Evolutionary conservation across 2,113 vertebrate species (phyloP).

Genomic region (Symphodus melops): DNA sequence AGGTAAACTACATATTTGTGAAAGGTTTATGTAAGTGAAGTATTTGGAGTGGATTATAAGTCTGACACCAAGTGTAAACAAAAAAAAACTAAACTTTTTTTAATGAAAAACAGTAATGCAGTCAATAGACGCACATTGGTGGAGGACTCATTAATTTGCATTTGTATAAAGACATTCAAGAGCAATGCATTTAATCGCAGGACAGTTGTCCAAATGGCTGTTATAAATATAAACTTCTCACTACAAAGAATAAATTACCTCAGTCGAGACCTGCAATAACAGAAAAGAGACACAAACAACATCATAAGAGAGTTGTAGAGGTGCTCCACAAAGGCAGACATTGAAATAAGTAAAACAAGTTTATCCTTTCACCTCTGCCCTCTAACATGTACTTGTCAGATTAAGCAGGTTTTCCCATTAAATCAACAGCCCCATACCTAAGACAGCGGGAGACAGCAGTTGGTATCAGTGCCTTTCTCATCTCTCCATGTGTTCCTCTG

Average conservation of each 20-base stretch:
- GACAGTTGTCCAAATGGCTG: not conserved
- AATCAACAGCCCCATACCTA: conserved; percentile 39
- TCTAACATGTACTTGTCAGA: conserved; percentile 37
- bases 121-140: not conserved
- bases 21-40: not conserved
- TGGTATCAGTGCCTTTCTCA: conserved; percentile 17
- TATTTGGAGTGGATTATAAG: not conserved
- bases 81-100: conserved; percentile 1
- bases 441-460: conserved; percentile 40
- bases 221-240: too few relatives aligned
- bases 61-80: conserved; percentile 6
- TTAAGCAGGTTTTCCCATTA: conserved; percentile 54
- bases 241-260: not conserved
- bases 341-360: conserved; percentile 37
- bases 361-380: conserved; percentile 40
- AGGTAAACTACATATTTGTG: not conserved
- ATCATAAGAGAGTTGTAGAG: not conserved
- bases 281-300: not conserved
- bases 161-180: too few relatives aligned
- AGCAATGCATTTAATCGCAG: not conserved
- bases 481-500: conserved; percentile 8
- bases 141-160: too few relatives aligned
- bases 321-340: conserved; percentile 29
- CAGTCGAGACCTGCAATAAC: not conserved
- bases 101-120: not conserved